Evolutionary conservation across 2,113 vertebrate species (phyloP), one percentile per base, ranked within the genome.

Genomic region (Tachysurus vachellii): DNA sequence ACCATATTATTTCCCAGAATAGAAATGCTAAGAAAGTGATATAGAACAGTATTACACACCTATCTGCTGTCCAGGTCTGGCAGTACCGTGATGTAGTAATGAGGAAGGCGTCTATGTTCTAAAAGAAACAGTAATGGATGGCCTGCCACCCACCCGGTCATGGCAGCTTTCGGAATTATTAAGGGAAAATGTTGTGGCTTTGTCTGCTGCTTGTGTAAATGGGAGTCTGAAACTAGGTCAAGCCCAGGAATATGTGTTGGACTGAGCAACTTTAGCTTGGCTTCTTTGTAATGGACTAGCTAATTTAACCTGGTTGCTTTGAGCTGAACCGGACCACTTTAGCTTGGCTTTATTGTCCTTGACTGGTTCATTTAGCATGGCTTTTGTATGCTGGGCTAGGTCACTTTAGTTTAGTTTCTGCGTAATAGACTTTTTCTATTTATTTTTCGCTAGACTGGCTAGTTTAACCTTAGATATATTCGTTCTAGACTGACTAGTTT

Each of bases 101-200:
- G 59, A 86, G 75, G 1, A 64, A 70, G 76, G 66, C 76, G 56
- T 85, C 83, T 42, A 73, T n/a, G 64, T 76, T 81, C 59, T 83
- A 68, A 64, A 81, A 61, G 54, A 89, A 83, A 83, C 53, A 59
- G 23, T 23, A 61, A 57, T 44, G 19, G 62, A 88, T 61, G 79
- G 77, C 61, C 54, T 80, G 53, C 82, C 80, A 76, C 62, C 77
- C 82, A 85, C n/a, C 56, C 50, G 23, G 81, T 75, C 76, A 80
- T 79, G 73, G 56, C 89, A 89, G 73, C 81, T 75, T 88, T 53
- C 21, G 83, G 79, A 88, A 87, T 86, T 84, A 87, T 88, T 89
- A 82, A 82, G 89, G 70, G 79, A 88, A 85, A 88, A 86, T 77
- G 71, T 64, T 89, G 84, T 70, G 90, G 77, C 86, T 90, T 90